Evolutionary conservation across 2,888 invertebrate species (phyloP).

Genomic region (Ophion slaviceki): DNA sequence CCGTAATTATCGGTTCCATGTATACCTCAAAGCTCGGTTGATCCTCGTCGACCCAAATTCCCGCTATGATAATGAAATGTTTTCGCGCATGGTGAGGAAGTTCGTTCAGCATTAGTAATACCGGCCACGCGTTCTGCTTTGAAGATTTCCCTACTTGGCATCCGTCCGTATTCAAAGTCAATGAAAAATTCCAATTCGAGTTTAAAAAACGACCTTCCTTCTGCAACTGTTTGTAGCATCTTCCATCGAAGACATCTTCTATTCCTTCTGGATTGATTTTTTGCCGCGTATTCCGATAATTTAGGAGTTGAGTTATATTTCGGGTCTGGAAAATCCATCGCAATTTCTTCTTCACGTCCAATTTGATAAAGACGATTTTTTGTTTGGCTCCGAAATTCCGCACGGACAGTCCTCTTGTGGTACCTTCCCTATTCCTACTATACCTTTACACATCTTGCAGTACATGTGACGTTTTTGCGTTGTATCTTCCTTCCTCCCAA

Average conservation of each 20-base stretch:
- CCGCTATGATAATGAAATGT: too few species aligned
- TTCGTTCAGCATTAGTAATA: too few species aligned
- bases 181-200: slow-evolving; percentile 37
- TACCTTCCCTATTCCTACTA: slow-evolving; percentile 27
- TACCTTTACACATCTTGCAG: slow-evolving; percentile 34
- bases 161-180: slow-evolving; percentile 41
- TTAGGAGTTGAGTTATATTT: slow-evolving; percentile 36
- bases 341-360: slow-evolving; percentile 41
- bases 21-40: too few species aligned
- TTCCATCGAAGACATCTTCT: slow-evolving; percentile 27
- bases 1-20: too few species aligned
- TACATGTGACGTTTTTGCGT: slow-evolving; percentile 28
- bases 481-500: slow-evolving; percentile 32
- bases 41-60: too few species aligned
- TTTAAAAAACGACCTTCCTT: slow-evolving; percentile 21
- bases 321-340: slow-evolving; percentile 31
- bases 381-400: slow-evolving; percentile 37
- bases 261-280: slow-evolving; percentile 32
- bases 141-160: slow-evolving; percentile 20
- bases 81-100: too few species aligned
- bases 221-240: slow-evolving; percentile 26
- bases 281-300: slow-evolving; percentile 36
- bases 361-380: slow-evolving; percentile 37
- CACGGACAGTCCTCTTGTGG: slow-evolving; percentile 35
- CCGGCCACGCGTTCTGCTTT: too few species aligned